Percentiles rank a stretch among this genome's conserved stretches.
These are phyloP conservation scores for Chrysopa pallens DNA, from an alignment of 1,140 invertebrate genomes.

Conservation along the genomic window DNA sequence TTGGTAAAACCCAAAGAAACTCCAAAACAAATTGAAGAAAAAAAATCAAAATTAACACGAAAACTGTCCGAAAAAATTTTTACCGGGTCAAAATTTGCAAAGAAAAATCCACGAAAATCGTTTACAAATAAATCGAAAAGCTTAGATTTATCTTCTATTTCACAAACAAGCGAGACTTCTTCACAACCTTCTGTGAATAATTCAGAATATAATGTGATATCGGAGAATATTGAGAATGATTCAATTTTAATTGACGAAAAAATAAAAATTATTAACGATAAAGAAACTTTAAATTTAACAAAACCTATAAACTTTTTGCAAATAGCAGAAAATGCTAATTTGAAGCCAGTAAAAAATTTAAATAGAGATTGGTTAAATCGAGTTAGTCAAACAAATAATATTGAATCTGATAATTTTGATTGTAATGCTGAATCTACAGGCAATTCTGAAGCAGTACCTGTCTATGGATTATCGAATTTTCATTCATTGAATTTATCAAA, in stretches of 20 bases:
- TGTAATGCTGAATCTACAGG: background rate
- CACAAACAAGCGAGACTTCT: slow-evolving; percentile 11
- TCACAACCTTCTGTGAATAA: slow-evolving; percentile 3
- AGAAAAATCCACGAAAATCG: slow-evolving; percentile 58
- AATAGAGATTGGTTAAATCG: slow-evolving; percentile 19
- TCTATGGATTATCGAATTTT: background rate
- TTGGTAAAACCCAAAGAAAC: slow-evolving; percentile 27
- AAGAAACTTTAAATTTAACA: slow-evolving; percentile 8
- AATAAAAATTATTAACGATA: slow-evolving; percentile 14
- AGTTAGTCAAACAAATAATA: slow-evolving; percentile 6
- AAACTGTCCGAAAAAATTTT: slow-evolving; percentile 51
- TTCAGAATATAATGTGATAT: slow-evolving; percentile 1
- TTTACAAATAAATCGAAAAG: slow-evolving; percentile 8
- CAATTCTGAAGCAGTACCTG: background rate
- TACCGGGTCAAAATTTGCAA: slow-evolving; percentile 40
- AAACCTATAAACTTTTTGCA: slow-evolving; percentile 24
- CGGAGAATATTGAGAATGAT: slow-evolving; percentile 5
- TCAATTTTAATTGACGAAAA: slow-evolving; percentile 9
- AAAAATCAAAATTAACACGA: slow-evolving; percentile 15
- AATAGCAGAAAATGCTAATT: slow-evolving; percentile 13
- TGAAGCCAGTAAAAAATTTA: slow-evolving; percentile 9
- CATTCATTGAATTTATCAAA: background rate
- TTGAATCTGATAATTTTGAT: slow-evolving; percentile 4
- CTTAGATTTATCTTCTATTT: slow-evolving; percentile 13
- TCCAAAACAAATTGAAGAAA: slow-evolving; percentile 5